A percentile compares a stretch with the other conserved stretches of the same genome.
Conservation (phyloP, 2,888 invertebrate genomes). For the Torymus aiolomorphi region DNA sequence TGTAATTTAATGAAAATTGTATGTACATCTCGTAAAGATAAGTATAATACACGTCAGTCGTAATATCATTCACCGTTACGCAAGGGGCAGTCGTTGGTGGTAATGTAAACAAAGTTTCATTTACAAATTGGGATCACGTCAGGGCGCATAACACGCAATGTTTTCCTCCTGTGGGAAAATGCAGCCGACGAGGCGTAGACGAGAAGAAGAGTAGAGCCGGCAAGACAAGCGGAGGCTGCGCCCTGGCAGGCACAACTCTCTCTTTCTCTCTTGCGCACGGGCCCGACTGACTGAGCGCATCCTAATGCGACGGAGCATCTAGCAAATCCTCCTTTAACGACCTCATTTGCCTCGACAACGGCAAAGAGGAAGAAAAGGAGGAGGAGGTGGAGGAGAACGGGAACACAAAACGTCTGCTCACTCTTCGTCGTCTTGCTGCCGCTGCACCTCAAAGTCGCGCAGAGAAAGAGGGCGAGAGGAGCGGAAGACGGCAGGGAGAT, state of each 20-base stretch:
- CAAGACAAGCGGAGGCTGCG: background rate
- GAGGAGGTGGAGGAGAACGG: too few species aligned
- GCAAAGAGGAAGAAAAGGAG: constrained; percentile 59
- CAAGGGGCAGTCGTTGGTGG: too few species aligned
- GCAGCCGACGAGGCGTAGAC: background rate
- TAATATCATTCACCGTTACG: background rate
- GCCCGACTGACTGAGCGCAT: constrained; percentile 41
- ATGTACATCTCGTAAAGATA: too few species aligned
- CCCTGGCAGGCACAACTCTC: constrained; percentile 3
- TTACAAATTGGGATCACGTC: constrained; percentile 39
- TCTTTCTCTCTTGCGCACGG: too few species aligned
- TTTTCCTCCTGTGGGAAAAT: constrained; percentile 16
- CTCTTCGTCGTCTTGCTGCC: constrained; percentile 5
- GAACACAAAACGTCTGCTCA: background rate
- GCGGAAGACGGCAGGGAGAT: background rate
- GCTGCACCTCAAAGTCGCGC: constrained; percentile 48
- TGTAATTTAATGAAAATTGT: too few species aligned
- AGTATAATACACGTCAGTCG: background rate
- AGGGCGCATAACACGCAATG: constrained; percentile 1
- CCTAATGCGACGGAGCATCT: constrained; percentile 61
- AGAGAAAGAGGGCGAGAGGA: too few species aligned
- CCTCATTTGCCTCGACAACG: constrained; percentile 67
- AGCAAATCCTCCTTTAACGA: constrained; percentile 66
- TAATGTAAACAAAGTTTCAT: constrained; percentile 37
- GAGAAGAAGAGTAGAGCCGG: background rate